Conservation (phyloP, 1,140 invertebrate genomes). For the Dryas iulia region DNA sequence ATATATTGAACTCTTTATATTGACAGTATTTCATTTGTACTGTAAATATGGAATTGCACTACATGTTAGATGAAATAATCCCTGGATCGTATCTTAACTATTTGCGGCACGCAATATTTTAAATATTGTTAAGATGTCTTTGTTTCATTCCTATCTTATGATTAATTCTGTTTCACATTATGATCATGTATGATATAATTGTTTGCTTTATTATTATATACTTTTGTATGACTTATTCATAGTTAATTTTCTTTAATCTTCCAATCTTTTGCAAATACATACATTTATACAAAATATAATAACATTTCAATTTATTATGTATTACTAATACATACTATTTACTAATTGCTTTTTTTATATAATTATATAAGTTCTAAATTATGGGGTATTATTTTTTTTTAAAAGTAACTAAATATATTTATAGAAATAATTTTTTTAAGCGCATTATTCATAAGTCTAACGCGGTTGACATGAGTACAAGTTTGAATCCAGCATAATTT, state of each 20-base stretch:
- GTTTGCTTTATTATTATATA: neutral
- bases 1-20: neutral
- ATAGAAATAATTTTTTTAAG: no score
- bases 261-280: no score
- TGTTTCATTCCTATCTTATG: neutral
- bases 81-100: constrained; percentile 32
- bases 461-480: constrained; percentile 6
- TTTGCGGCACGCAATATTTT: constrained; percentile 29
- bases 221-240: neutral
- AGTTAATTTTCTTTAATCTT: no score
- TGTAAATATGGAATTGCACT: constrained; percentile 24
- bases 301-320: no score
- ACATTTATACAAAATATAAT: no score
- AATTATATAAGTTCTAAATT: no score
- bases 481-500: constrained; percentile 31
- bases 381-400: no score
- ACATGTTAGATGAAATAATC: constrained; percentile 33
- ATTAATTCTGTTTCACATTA: neutral
- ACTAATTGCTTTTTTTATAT: no score
- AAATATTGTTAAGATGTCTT: constrained; percentile 21
- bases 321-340: no score
- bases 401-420: no score
- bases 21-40: constrained; percentile 14
- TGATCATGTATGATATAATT: neutral
- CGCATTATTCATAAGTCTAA: neutral